Base-by-base conservation (phyloP, 2,113 vertebrate genomes). In the Festucalex cinctus region DNA sequence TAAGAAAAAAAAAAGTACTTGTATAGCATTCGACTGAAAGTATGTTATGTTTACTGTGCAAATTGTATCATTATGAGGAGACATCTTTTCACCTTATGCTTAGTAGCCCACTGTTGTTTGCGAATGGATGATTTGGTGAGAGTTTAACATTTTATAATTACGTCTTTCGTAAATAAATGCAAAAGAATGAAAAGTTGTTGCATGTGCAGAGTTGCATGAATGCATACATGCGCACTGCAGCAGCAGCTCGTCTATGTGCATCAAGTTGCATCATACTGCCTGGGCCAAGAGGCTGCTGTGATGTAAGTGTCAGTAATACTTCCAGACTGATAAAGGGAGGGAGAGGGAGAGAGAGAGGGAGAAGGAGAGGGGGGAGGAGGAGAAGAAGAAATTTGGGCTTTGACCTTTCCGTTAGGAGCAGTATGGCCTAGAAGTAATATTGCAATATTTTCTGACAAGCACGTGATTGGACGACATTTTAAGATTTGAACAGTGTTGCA, bases 271-370 rank as follows among this genome's bases (percentile, higher is more conserved):
- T 90, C 88, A 90, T 68, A 73, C 73, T 74, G 70, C 73, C 71
- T 67, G 62, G 70, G 68, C 68, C 79, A 66, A 79, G 72, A 78
- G 79, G 68, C 77, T 76, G 73, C 80, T 61, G 80, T 92, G 90
- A 91, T 92, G 91, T 90, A 91, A 92, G 71, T 69, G 76, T 64
- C 73, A 83, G 91, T 87, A 92, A 92, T 83, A 83, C 61, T 70
- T 67, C 46, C 69, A 80, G 79, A 81, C 61, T 76, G 74, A 77
- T 66, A 72, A 49, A 61, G 74, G 26, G 57, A 75, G 61, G 36
- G 64, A 53, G 44, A 69, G 36, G 57, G 64, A 54, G 64, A 39
- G 20, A 24, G 14, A 36, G 51, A 26, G 26, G 61, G 37, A 59
- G 17, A 64, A 48, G 49, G 36, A 62, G 12, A 17, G 0, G 2